Evolutionary conservation across 2,113 vertebrate genomes (phyloP).

Genomic region (Laticauda laticaudata): DNA sequence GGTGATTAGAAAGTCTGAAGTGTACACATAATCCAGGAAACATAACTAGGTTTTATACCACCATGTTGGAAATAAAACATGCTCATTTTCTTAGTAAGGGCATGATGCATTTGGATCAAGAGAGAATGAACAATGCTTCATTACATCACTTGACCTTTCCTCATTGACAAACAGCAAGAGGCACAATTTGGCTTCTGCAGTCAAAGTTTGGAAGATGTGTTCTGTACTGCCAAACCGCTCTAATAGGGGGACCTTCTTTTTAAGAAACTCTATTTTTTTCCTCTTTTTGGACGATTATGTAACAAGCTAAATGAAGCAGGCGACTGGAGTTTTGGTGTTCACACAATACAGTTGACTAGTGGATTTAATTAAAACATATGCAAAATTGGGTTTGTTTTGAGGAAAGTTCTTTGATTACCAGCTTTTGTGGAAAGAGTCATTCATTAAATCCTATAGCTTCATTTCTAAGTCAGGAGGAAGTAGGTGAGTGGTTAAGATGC

Average conservation of each 20-base stretch:
- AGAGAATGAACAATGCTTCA: not conserved
- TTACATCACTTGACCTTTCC: not conserved
- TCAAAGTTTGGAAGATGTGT: not conserved
- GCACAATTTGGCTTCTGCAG: not conserved
- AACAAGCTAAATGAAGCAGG: not conserved
- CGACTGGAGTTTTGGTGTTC: not conserved
- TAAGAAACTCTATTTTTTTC: not conserved
- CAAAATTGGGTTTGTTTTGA: not conserved
- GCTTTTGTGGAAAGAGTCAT: not conserved
- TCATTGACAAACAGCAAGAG: not conserved
- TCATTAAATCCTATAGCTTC: not conserved
- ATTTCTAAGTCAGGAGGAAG: not conserved
- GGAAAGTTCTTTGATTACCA: not conserved
- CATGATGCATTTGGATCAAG: not conserved
- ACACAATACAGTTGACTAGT: not conserved
- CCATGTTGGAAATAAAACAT: not conserved
- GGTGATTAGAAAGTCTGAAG: not conserved
- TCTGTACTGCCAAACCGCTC: not conserved
- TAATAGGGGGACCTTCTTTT: not conserved
- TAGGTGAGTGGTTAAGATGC: not conserved
- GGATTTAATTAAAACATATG: not conserved
- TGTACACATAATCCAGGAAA: not conserved
- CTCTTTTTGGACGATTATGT: not conserved
- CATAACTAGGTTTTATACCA: not conserved
- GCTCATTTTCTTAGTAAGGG: not conserved